phyloP scores from a whole-genome alignment of 2,797 vertebrate genomes.

The Poecilia gillii region DNA sequence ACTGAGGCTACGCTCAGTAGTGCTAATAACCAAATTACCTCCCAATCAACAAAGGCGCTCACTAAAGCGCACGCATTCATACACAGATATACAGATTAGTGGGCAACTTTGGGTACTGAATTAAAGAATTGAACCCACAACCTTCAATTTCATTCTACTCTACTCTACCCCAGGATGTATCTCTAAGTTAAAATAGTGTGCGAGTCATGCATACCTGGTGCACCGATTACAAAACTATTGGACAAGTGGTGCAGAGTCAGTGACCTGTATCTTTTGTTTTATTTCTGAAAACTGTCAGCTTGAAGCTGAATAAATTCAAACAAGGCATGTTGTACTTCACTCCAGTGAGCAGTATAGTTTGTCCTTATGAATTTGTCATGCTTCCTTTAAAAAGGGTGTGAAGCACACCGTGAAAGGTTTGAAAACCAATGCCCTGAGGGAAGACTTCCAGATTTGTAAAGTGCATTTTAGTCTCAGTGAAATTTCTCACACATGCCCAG shows the following conservation, averaged over 20 bases:
- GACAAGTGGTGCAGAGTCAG: background rate
- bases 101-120: too few relatives aligned
- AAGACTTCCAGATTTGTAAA: background rate
- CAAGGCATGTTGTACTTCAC: background rate
- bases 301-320: too few relatives aligned
- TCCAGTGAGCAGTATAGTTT: background rate
- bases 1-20: background rate
- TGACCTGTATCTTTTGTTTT: background rate
- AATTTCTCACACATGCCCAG: background rate
- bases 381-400: background rate
- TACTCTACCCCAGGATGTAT: background rate
- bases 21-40: conserved; percentile 7
- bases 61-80: background rate
- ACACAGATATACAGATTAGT: background rate
- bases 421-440: background rate
- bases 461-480: background rate
- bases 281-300: background rate
- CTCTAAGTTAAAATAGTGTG: background rate
- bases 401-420: background rate
- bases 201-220: background rate
- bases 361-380: background rate
- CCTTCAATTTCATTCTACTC: background rate
- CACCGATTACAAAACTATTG: background rate
- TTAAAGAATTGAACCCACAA: background rate
- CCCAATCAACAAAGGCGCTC: background rate